These are phyloP conservation scores for Mormyrus iriodes DNA, from an alignment of 2,113 vertebrate species.

Conservation along the genomic window DNA sequence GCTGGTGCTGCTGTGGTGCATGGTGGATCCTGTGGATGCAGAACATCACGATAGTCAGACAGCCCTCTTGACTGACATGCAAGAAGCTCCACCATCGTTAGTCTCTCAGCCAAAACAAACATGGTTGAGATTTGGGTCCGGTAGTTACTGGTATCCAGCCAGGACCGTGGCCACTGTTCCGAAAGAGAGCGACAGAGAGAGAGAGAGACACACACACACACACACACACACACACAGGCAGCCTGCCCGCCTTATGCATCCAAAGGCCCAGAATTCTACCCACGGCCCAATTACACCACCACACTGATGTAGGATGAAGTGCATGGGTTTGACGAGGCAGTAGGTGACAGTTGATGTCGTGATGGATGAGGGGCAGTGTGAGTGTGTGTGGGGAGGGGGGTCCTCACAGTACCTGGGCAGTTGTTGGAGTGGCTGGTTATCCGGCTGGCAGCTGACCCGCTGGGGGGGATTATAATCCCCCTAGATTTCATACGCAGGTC, in stretches of 20 bases:
- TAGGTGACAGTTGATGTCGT: constrained; percentile 11
- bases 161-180: background rate
- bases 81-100: background rate
- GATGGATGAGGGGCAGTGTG: background rate
- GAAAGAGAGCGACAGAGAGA: background rate
- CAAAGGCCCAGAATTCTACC: background rate
- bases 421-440: constrained; percentile 57
- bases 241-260: background rate
- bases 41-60: background rate
- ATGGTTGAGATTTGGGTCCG: background rate
- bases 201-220: background rate
- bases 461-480: constrained; percentile 54
- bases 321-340: background rate
- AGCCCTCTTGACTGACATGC: background rate
- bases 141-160: background rate
- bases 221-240: background rate
- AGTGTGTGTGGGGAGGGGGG: background rate
- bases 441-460: constrained; percentile 58
- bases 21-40: constrained; percentile 66
- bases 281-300: background rate
- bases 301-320: background rate
- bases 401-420: constrained; percentile 48
- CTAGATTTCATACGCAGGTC: constrained; percentile 68
- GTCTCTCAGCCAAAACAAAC: background rate
- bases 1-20: constrained; percentile 72